Evolutionary conservation across 2,888 invertebrate genomes (phyloP), one percentile per base, ranked within the genome.

Genomic region (Gasteruption jaculator): DNA sequence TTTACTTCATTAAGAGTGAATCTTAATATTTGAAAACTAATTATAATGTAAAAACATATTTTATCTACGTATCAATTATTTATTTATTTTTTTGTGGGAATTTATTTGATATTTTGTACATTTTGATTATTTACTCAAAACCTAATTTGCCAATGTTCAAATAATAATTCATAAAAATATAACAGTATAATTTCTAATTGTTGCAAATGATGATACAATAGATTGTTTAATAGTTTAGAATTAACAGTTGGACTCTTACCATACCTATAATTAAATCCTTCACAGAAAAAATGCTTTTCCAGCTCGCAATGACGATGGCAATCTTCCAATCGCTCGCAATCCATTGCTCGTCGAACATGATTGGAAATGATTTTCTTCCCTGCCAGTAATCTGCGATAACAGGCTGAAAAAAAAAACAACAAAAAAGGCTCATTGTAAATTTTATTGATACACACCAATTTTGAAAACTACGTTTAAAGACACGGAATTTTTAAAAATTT

Each of bases 231-330:
- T n/a, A n/a, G n/a, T n/a, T n/a, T n/a, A n/a, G n/a, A n/a, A n/a
- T n/a, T n/a, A n/a, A n/a, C n/a, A n/a, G n/a, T n/a, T n/a, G n/a
- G n/a, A n/a, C n/a, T n/a, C n/a, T n/a, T n/a, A 25, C 27, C 66
- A 71, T 68, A 83, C 79, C 86, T 80, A 73, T 87, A 89, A 67
- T 88, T 89, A 61, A 89, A 90, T 52, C 88, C 89, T 71, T 87
- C 86, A 61, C 90, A 90, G 49, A 78, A 78, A 61, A 89, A 89
- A 36, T 80, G 73, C 58, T 78, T 81, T 63, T 89, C 89, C 5
- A 77, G 76, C 2, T 83, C 83, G 56, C 90, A 90, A 55, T 85
- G 84, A 26, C 79, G 71, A 61, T 85, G 79, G 63, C 89, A 90
- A 58, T 86, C 85, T 56, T 86, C 84, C 1, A 87, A 74, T 0